Base-by-base conservation (phyloP, 1,140 invertebrate species). In the Marisa cornuarietis region DNA sequence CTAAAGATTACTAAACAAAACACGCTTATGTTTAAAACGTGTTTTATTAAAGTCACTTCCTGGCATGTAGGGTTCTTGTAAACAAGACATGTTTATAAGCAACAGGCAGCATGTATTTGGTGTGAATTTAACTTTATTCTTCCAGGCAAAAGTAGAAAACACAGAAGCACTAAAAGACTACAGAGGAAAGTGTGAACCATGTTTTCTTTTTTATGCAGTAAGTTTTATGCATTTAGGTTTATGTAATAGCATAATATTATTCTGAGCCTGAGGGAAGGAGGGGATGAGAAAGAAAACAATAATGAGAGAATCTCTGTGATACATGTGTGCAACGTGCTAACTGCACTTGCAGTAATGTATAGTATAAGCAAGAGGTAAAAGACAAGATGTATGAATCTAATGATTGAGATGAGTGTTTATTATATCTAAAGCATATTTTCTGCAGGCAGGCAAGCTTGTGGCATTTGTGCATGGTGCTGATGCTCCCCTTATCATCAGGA, bases 161-260 rank as follows among this genome's bases (percentile, higher is more conserved):
- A 96, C 98, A 78, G 92, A 93, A 76, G 93, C 93, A 63, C 90
- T 98, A 66, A 93, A 94, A 85, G 93, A 95, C 81, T 98, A 97
- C 88, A 92, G 95, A 85, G 95, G 95, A 69, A 95, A 94, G 87
- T 96, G 96, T 91, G 96, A 98, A 90, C 96, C 97, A 3, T 95
- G 94, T 51, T 97, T 96, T 95, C 94, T 98, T 92, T 96, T 97
- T 85, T 94, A 96, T 83, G 94, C 94, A 77, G 96, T 96, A 94
- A 94, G 92, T 88, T 81, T 42, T 31, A 51, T 71, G n/a, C 51
- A 20, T 42, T 31, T 71, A 10, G n/a, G n/a, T 42, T 20, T 71
- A 7, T 71, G n/a, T 24, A 20, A 16, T 26, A 22, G 22, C 31
- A 26, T 68, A 14, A 58, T 14, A 18, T 68, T 24, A 26, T 68